phyloP scores from a whole-genome alignment of 2,797 vertebrate species.

The Acanthurus leucopareius region DNA sequence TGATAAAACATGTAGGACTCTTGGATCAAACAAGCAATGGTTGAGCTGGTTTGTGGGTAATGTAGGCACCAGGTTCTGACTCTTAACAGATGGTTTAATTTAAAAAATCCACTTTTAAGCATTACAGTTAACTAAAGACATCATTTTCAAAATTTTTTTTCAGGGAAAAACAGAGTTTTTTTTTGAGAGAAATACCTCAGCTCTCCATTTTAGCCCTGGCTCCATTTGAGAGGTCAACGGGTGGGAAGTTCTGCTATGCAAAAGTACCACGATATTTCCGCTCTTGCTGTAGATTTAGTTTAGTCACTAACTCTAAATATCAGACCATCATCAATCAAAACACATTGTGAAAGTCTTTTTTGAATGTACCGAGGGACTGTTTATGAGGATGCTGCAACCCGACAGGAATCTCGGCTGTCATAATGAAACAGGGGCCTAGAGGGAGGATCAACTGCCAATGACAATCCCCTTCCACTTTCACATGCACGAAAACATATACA shows the following conservation, averaged over 20 bases:
- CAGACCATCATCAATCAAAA: conserved; percentile 1
- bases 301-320: conserved; percentile 25
- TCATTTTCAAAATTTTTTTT: not conserved
- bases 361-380: not conserved
- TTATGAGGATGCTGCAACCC: not conserved
- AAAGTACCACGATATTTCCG: not conserved
- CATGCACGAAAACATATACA: conserved; percentile 65
- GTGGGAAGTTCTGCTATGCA: not conserved
- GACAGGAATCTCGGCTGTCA: conserved; percentile 5
- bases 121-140: too few relatives aligned
- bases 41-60: not conserved
- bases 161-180: not conserved
- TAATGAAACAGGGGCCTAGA: conserved; percentile 53
- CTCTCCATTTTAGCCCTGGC: not conserved
- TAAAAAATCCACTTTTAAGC: too few relatives aligned
- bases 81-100: not conserved
- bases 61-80: not conserved
- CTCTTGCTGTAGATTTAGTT: not conserved
- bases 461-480: conserved; percentile 55
- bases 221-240: not conserved
- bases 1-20: not conserved
- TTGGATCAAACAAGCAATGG: not conserved
- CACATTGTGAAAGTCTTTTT: not conserved
- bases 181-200: not conserved
- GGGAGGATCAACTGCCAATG: conserved; percentile 68